Conservation (phyloP, 1,140 invertebrate species). For the Eumeta japonica region DNA sequence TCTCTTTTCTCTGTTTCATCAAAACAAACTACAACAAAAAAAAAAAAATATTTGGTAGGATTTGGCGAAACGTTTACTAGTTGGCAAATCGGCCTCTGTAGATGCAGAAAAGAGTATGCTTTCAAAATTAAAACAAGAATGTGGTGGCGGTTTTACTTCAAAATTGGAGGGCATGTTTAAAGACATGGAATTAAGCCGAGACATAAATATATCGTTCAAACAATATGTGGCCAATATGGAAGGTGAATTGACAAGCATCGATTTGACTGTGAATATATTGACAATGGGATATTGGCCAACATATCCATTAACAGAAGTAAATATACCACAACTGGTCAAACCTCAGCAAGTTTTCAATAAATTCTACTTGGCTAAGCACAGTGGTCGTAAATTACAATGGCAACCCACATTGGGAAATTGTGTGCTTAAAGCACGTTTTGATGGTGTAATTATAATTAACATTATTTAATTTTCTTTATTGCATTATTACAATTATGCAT, state of each 20-base stretch:
- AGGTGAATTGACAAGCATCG: slow-evolving; percentile 66
- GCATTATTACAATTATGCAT: too few species aligned
- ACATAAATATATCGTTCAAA: slow-evolving; percentile 92
- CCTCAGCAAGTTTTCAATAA: slow-evolving; percentile 96
- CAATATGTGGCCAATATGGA: too few species aligned
- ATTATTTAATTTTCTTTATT: too few species aligned
- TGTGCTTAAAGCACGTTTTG: slow-evolving; percentile 88
- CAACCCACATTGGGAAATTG: slow-evolving; percentile 96
- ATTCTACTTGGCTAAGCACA: slow-evolving; percentile 97
- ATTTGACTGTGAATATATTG: slow-evolving; percentile 92
- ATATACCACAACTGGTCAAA: slow-evolving; percentile 85
- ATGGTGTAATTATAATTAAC: too few species aligned
- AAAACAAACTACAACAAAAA: too few species aligned
- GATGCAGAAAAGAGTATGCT: slow-evolving; percentile 99
- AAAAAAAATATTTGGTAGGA: too few species aligned
- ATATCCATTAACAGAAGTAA: slow-evolving; percentile 89
- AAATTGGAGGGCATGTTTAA: slow-evolving; percentile 99
- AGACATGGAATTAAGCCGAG: slow-evolving; percentile 99
- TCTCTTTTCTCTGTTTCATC: too few species aligned
- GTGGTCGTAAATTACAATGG: slow-evolving; percentile 96
- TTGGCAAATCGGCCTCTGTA: slow-evolving; percentile 97
- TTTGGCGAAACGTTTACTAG: slow-evolving; percentile 91
- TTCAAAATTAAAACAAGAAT: slow-evolving; percentile 97
- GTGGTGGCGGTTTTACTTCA: slow-evolving; percentile 95
- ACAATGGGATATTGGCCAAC: slow-evolving; percentile 99